A percentile compares a stretch with the other conserved stretches of the same genome.
phyloP scores from a whole-genome alignment of 2,888 invertebrate genomes.

The Drosophila anomalata region DNA sequence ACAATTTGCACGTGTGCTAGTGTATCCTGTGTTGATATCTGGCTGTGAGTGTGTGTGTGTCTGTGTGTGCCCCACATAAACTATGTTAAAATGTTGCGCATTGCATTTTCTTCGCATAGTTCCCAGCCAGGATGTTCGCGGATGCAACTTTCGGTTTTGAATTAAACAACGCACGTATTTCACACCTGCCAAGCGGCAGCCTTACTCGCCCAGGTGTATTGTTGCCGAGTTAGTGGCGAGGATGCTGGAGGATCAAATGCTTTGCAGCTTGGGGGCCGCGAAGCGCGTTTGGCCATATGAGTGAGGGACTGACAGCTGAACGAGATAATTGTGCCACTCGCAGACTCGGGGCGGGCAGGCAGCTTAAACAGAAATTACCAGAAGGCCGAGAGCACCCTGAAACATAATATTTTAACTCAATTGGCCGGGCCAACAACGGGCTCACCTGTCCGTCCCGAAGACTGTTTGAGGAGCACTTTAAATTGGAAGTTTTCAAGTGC shows the following conservation, averaged over 20 bases:
- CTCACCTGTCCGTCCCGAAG: neutral
- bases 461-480: constrained; percentile 52
- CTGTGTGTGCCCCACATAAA: constrained; percentile 27
- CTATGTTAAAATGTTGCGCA: constrained; percentile 43
- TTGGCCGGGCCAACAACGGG: neutral
- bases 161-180: constrained; percentile 56
- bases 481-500: constrained; percentile 43
- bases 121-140: constrained; percentile 15
- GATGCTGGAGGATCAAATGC: constrained; percentile 16
- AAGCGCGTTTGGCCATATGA: constrained; percentile 47
- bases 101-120: constrained; percentile 59
- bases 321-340: constrained; percentile 12
- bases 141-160: constrained; percentile 44
- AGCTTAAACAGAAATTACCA: neutral
- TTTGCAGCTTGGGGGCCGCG: constrained; percentile 28
- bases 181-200: constrained; percentile 51
- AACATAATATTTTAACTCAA: neutral
- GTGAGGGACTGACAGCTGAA: constrained; percentile 39
- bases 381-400: neutral
- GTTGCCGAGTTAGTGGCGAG: neutral
- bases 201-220: constrained; percentile 12
- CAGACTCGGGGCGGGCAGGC: neutral
- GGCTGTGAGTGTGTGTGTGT: neutral
- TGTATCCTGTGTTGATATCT: constrained; percentile 7
- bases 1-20: constrained; percentile 50